Conservation (phyloP, 2,888 invertebrate genomes). For the Nomada ferruginata region DNA sequence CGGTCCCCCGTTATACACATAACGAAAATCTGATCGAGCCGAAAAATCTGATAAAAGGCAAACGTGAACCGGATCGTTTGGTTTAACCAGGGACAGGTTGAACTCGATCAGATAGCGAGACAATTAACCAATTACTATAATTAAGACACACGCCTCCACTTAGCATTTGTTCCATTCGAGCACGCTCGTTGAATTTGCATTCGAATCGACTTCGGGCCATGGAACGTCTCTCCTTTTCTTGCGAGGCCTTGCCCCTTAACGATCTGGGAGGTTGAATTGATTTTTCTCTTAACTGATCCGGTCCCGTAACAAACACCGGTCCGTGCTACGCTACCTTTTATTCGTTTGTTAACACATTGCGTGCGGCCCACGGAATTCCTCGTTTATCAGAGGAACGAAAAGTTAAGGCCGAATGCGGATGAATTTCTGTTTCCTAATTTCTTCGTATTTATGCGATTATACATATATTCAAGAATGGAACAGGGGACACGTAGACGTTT, state of each 20-base stretch:
- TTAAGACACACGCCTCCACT: slow-evolving; percentile 80
- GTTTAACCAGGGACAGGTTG: slow-evolving; percentile 43
- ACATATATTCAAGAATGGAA: no score
- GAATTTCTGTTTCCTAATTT: no score
- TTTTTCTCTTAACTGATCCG: slow-evolving; percentile 68
- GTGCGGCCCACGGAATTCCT: not conserved
- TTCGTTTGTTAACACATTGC: slow-evolving; percentile 25
- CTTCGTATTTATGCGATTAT: no score
- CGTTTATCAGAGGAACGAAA: not conserved
- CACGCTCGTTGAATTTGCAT: slow-evolving; percentile 78
- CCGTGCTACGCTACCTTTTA: slow-evolving; percentile 23
- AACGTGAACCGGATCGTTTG: slow-evolving; percentile 8
- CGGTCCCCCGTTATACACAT: not conserved
- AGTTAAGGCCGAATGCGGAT: no score
- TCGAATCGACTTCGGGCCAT: slow-evolving; percentile 67
- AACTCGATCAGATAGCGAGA: slow-evolving; percentile 74
- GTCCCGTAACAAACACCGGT: slow-evolving; percentile 48
- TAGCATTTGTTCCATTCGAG: slow-evolving; percentile 77
- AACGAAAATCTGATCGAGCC: slow-evolving; percentile 22
- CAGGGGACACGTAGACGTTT: no score
- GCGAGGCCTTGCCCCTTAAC: slow-evolving; percentile 69
- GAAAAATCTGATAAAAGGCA: slow-evolving; percentile 41
- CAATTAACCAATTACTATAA: slow-evolving; percentile 82
- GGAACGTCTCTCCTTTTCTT: slow-evolving; percentile 55
- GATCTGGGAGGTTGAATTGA: slow-evolving; percentile 72